Base-by-base conservation (phyloP, 2,113 vertebrate species). In the Zonotrichia leucophrys region DNA sequence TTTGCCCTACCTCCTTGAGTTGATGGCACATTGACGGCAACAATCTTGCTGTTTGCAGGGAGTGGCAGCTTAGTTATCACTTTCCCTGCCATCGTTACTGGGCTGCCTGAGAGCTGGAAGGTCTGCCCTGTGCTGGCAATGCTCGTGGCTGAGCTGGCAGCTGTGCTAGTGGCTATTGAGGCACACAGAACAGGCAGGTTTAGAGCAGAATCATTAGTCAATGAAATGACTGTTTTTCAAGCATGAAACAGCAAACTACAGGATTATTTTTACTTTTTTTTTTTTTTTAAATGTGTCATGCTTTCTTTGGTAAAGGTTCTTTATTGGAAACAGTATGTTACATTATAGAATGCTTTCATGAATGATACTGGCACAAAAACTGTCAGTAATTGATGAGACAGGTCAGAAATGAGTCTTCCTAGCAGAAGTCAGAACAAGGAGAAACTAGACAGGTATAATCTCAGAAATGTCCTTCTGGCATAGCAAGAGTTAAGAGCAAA, bases 11-110 rank as follows among this genome's bases (percentile, higher is more conserved):
- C 99, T 99, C 99, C 99, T 99, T 99, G 99, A 46, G 99, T 99
- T 96, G 98, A 98, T 97, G 99, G 99, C 97, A 99, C 98, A 95
- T 99, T 99, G 97, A 99, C 98, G 89, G 99, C 99, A 98, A 99
- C 99, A 97, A 99, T 99, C 98, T 99, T 99, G 99, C 99, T 99
- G 98, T 99, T 99, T 98, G 99, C 99, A 83, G 99, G 99, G 96
- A 99, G 98, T 50, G 99, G 99, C 97, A 99, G 98, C 98, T 99
- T 99, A 95, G 99, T 99, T 98, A 99, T 98, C 97, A 99, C 99
- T 97, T 99, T 99, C 97, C 99, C 99, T 87, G 98, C 98, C 98
- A 99, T 98, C 70, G 99, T 98, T 93, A 99, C 99, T 94, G 99
- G 98, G 95, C 97, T 99, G 98, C 99, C 98, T 88, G 99, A 98